Evolutionary conservation across 2,113 vertebrate species (phyloP).

Genomic region (Phylloscopus trochilus): DNA sequence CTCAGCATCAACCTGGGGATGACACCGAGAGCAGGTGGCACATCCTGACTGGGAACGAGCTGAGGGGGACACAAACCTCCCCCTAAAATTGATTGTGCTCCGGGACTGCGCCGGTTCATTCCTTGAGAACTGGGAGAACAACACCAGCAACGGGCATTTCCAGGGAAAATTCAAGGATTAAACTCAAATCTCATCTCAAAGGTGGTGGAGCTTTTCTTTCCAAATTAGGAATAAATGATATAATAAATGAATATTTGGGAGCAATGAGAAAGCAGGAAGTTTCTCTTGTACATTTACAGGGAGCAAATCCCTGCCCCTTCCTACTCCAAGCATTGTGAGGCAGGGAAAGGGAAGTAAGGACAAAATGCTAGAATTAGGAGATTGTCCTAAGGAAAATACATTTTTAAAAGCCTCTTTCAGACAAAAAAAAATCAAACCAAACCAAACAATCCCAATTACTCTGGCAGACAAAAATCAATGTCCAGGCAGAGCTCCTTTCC

Average conservation of each 20-base stretch:
- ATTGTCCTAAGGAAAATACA: neutral
- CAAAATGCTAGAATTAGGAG: neutral
- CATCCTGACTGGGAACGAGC: neutral
- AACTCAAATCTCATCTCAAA: neutral
- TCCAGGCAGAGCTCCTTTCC: neutral
- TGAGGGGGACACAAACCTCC: accelerated
- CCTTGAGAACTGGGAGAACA: accelerated
- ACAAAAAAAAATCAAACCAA: neutral
- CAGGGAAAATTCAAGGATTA: neutral
- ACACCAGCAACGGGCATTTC: accelerated
- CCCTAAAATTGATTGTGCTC: accelerated
- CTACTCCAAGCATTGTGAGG: neutral
- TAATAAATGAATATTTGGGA: neutral
- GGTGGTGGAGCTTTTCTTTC: neutral
- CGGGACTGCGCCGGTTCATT: accelerated
- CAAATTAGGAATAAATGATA: neutral
- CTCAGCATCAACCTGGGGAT: conserved; percentile 31
- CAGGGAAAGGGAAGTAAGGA: neutral
- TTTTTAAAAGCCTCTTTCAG: neutral
- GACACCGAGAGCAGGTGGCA: neutral
- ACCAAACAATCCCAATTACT: neutral
- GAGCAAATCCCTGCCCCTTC: neutral
- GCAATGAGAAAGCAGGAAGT: neutral
- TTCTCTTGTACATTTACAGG: neutral
- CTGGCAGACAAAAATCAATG: neutral